Evolutionary conservation across 2,888 invertebrate genomes (phyloP).

Genomic region (Archips crataeganus): DNA sequence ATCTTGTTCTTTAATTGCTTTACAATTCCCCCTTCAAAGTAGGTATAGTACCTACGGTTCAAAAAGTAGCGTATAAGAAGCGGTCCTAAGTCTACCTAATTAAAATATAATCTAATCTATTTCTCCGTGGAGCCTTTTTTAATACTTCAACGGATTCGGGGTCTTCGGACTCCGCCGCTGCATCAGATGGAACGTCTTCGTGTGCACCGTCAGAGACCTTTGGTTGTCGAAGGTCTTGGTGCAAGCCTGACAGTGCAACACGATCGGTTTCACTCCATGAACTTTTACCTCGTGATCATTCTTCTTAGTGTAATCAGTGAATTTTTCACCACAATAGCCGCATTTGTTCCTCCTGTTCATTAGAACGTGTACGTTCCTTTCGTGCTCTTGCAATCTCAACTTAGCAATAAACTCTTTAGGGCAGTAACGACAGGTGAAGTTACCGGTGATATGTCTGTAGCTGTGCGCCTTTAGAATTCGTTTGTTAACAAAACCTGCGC

Average conservation of each 20-base stretch:
- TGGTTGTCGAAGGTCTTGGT: conserved; percentile 78
- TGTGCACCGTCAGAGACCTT: conserved; percentile 76
- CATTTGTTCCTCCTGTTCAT: conserved; percentile 62
- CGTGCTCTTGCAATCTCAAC: conserved; percentile 60
- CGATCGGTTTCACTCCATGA: conserved; percentile 70
- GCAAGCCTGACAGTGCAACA: conserved; percentile 77
- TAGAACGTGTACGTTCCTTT: conserved; percentile 57
- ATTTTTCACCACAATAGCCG: conserved; percentile 67
- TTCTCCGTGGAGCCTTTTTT: background rate
- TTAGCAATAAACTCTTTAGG: conserved; percentile 59
- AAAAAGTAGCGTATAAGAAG: too few species aligned
- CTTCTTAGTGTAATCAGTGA: conserved; percentile 71
- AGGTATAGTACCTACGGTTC: too few species aligned
- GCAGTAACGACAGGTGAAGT: conserved; percentile 57
- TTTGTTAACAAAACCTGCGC: conserved; percentile 75
- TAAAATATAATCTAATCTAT: background rate
- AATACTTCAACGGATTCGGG: conserved; percentile 30
- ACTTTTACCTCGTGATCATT: conserved; percentile 66
- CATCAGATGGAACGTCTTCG: conserved; percentile 67
- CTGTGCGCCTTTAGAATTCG: conserved; percentile 57
- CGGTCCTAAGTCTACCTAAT: background rate
- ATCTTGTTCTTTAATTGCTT: too few species aligned
- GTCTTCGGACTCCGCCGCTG: conserved; percentile 48
- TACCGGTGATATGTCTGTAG: conserved; percentile 66
- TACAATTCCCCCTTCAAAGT: too few species aligned